Base-by-base conservation (phyloP, 1,140 invertebrate genomes). In the Xylocopa sonorina region DNA sequence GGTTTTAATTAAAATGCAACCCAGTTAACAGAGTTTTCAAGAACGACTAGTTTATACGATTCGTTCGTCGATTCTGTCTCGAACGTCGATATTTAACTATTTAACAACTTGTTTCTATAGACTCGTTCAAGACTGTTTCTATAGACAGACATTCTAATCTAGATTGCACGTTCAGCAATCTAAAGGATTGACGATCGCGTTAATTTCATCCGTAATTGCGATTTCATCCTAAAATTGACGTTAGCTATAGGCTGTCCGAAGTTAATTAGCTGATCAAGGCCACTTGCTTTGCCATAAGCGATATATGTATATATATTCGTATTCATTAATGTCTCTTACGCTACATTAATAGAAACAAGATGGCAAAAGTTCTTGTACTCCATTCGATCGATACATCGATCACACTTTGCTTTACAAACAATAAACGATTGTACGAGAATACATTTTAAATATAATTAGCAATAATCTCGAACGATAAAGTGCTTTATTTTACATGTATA, bases 111-210 rank as follows among this genome's bases (percentile, higher is more conserved):
- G 18, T 9, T 77, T 18, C 38, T 41, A 14, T 38, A 57, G 16
- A 16, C 34, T 53, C 7, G 10, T 14, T 48, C 29, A 29, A 66
- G 29, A 53, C 27, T n/a, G n/a, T n/a, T n/a, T n/a, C n/a, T n/a
- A n/a, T n/a, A n/a, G n/a, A 41, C 24, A 10, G 48, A 66, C 27
- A 14, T 27, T 71, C 48, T 74, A 66, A 0, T n/a, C 55, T 71
- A 77, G 66, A 60, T 60, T 43, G 75, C 66, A 57, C 43, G n/a
- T 29, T 50, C 29, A 60, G 66, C 66, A 60, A 71, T 77, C 55
- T 53, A 55, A 55, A 24, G 21, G 9, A n/a, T 73, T 58, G 10
- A 63, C 32, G 24, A 38, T 58, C 32, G 46, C 29, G 12, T 38
- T n/a, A 2, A 21, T 58, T n/a, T 7, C 10, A 38, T 58, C 21